Conservation (phyloP, 2,888 invertebrate species). For the Leptinotarsa tumamoca region DNA sequence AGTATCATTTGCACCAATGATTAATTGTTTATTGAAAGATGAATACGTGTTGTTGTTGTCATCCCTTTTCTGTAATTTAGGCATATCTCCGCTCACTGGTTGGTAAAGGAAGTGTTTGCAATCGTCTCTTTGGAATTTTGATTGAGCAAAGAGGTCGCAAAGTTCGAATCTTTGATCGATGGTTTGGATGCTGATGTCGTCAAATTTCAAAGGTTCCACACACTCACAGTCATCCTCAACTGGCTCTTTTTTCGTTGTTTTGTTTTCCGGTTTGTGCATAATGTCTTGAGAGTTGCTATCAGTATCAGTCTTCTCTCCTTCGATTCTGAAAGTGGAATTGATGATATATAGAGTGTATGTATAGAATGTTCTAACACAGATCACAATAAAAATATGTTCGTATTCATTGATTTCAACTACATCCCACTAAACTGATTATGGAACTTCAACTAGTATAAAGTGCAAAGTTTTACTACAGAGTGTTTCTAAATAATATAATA, state of each 20-base stretch:
- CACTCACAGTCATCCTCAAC: slow-evolving; percentile 19
- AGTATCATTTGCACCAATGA: slow-evolving; percentile 47
- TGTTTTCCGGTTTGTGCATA: slow-evolving; percentile 14
- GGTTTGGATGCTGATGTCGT: slow-evolving; percentile 17
- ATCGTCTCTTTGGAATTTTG: slow-evolving; percentile 44
- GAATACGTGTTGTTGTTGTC: background rate
- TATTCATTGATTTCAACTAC: too few relatives aligned
- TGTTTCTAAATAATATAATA: too few relatives aligned
- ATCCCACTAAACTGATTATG: too few relatives aligned
- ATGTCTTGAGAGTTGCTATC: slow-evolving; percentile 3
- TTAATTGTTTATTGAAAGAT: slow-evolving; percentile 1
- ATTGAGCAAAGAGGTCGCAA: slow-evolving; percentile 46
- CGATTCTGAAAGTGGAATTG: slow-evolving; percentile 32
- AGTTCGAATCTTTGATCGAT: slow-evolving; percentile 28
- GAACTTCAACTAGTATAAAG: too few relatives aligned
- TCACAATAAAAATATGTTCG: background rate
- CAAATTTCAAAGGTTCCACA: background rate
- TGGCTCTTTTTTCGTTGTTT: background rate
- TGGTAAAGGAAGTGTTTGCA: slow-evolving; percentile 45
- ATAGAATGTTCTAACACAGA: too few relatives aligned
- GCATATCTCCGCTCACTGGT: background rate
- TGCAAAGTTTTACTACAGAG: too few relatives aligned
- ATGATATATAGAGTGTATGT: background rate
- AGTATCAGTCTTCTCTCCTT: slow-evolving; percentile 36
- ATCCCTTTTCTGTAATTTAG: background rate